Evolutionary conservation across 2,888 invertebrate genomes (phyloP), one percentile per base, ranked within the genome.

Genomic region (Lycia hirtaria): DNA sequence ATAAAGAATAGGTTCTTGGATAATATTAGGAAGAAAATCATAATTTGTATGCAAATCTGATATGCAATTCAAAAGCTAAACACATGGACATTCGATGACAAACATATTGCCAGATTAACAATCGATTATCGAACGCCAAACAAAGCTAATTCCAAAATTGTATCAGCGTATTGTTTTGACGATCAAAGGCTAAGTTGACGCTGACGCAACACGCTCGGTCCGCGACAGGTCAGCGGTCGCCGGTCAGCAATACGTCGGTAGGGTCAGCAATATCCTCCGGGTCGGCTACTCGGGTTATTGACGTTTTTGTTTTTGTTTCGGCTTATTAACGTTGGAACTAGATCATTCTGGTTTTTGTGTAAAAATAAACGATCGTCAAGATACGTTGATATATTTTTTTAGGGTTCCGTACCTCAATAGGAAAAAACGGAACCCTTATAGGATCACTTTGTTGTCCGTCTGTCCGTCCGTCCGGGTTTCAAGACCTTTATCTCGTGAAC

Each of bases 181-280:
- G 14, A 47, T 22, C 44, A 43, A n/a, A 32, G 14, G 10, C 33
- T n/a, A n/a, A n/a, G n/a, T n/a, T n/a, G n/a, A n/a, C 19, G 14
- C 15, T 47, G 45, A 47, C 45, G 45, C 22, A 47, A 47, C 14
- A 33, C n/a, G n/a, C n/a, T n/a, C n/a, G 28, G 15, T 53, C 37
- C 30, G 30, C 30, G 3, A 14, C n/a, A n/a, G 19, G 19, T 9
- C 24, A 7, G 24, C 24, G 38, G 41, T 17, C 37, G 12, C 12
- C 2, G 32, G 32, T 14, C 14, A 5, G 14, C 32, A 14, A 14
- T 32, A 5, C 14, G 32, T 32, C 17, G 22, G 14, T 9, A 15
- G 28, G 33, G 22, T n/a, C 43, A 19, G 26, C 26, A 2, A 41
- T 14, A 41, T 17, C 10, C 28, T 26, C 26, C 17, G 17, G 41